Percentiles rank a stretch among this genome's conserved stretches.
Evolutionary conservation across 2,113 vertebrate species (phyloP).

Genomic region (Hippolais icterina): DNA sequence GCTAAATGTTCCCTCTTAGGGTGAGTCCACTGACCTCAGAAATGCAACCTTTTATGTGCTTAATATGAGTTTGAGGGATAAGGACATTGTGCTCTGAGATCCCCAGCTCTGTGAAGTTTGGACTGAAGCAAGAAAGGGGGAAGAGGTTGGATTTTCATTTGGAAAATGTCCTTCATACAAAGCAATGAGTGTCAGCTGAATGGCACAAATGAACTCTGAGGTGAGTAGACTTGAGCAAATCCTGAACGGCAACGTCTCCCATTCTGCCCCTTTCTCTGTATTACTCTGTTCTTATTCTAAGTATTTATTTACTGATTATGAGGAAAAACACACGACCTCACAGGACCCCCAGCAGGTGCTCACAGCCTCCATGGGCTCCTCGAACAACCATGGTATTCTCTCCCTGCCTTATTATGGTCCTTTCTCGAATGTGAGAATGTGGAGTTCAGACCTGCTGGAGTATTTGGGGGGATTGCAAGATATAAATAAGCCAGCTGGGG

Average conservation of each 20-base stretch:
- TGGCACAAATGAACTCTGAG: neutral
- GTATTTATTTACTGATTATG: slow-evolving; percentile 72
- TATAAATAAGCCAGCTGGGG: slow-evolving; percentile 69
- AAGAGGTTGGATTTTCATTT: neutral
- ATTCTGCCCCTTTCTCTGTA: neutral
- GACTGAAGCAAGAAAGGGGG: neutral
- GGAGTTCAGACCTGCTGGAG: slow-evolving; percentile 33
- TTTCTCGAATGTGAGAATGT: slow-evolving; percentile 43
- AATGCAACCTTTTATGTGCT: neutral
- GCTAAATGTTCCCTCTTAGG: neutral
- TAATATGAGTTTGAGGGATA: neutral
- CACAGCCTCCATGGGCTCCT: slow-evolving; percentile 4
- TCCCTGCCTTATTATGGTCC: neutral
- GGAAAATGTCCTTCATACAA: neutral
- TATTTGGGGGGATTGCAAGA: slow-evolving; percentile 48
- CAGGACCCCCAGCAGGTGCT: slow-evolving; percentile 64
- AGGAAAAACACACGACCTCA: slow-evolving; percentile 49
- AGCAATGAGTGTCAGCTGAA: neutral
- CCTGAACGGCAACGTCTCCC: neutral
- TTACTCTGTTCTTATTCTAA: slow-evolving; percentile 40
- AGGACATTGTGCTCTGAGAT: neutral
- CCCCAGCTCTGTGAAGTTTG: neutral
- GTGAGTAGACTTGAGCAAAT: neutral
- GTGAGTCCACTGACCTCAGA: neutral
- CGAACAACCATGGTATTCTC: neutral